phyloP scores from a whole-genome alignment of 2,888 invertebrate genomes.

The Brenthis ino region DNA sequence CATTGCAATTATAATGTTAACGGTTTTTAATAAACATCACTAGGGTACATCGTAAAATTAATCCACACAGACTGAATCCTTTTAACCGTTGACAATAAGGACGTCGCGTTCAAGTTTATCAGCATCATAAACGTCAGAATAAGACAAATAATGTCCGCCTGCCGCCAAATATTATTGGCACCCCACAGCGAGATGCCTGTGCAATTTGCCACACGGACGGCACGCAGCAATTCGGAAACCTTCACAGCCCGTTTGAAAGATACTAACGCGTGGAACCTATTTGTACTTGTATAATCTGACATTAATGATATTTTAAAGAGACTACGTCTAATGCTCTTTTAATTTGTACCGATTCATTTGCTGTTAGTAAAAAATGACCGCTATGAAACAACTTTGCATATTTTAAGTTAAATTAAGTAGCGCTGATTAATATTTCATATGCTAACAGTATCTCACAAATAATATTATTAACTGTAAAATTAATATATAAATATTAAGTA shows the following conservation, averaged over 20 bases:
- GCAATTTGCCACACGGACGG: conserved; percentile 39
- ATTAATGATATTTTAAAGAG: conserved; percentile 15
- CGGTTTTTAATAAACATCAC: neutral
- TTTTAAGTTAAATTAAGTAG: conserved; percentile 9
- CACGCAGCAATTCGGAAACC: conserved; percentile 39
- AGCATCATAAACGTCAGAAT: conserved; percentile 24
- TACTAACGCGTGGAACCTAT: conserved; percentile 8
- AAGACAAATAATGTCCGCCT: conserved; percentile 28
- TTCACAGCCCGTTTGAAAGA: conserved; percentile 19
- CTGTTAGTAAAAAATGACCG: conserved; percentile 2
- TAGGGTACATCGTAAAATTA: neutral
- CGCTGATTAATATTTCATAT: neutral
- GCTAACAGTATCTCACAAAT: too few relatives aligned
- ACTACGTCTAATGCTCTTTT: conserved; percentile 13
- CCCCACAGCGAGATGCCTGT: conserved; percentile 35
- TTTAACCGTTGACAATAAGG: conserved; percentile 17
- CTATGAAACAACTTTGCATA: conserved; percentile 6
- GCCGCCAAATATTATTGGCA: conserved; percentile 26
- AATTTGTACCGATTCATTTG: conserved; percentile 11
- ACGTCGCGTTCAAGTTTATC: conserved; percentile 24
- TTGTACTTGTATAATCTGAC: conserved; percentile 8
- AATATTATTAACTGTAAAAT: neutral
- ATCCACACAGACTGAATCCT: neutral
- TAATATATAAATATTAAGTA: neutral
- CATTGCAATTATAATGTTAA: too few relatives aligned